Conservation (phyloP, 2,888 invertebrate genomes). For the Epinotia demarniana region DNA sequence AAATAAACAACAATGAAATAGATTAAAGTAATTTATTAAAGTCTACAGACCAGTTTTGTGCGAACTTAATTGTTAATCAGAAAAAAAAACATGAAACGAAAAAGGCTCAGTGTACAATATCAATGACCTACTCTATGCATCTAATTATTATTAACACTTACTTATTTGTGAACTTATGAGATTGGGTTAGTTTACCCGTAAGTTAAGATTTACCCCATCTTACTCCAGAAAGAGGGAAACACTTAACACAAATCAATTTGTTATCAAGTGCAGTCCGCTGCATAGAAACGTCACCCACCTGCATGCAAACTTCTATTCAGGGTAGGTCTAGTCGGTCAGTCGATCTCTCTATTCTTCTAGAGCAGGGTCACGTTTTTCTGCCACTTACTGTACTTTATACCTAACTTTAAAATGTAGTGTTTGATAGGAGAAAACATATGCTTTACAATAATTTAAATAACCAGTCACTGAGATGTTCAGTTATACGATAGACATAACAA, state of each 20-base stretch:
- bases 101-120: slow-evolving; percentile 6
- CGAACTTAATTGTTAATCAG: slow-evolving; percentile 17
- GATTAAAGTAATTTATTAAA: slow-evolving; percentile 35
- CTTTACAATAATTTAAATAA: not conserved
- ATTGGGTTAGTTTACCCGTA: slow-evolving; percentile 44
- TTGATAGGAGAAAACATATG: not conserved
- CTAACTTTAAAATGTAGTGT: not conserved
- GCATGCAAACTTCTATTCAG: no score
- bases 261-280: no score
- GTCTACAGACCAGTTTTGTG: slow-evolving; percentile 31
- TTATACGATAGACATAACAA: not conserved
- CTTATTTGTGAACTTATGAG: slow-evolving; percentile 38
- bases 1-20: slow-evolving; percentile 47
- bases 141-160: slow-evolving; percentile 28
- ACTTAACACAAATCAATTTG: no score
- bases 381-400: not conserved
- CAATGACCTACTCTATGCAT: slow-evolving; percentile 14
- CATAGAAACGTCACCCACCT: no score
- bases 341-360: no score
- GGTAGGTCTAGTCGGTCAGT: no score
- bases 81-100: not conserved
- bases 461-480: not conserved
- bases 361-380: no score
- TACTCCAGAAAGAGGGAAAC: not conserved
- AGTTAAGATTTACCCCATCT: slow-evolving; percentile 15